These are phyloP conservation scores for Bolinopsis microptera DNA, from an alignment of 37 sponge, comb jelly and placozoan genomes.

Conservation along the genomic window DNA sequence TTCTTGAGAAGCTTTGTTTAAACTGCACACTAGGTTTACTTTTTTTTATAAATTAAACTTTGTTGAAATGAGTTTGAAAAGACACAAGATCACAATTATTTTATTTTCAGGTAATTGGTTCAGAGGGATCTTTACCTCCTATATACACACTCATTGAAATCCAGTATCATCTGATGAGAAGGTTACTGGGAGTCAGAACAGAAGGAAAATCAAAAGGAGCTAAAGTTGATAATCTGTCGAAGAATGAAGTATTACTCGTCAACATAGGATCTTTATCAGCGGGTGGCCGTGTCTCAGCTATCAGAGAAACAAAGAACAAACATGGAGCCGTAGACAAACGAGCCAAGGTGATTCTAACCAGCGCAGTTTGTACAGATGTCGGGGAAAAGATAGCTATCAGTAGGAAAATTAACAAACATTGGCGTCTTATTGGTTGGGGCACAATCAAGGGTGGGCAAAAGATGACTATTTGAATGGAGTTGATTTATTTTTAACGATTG, in stretches of 20 bases:
- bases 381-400: conserved; percentile 95
- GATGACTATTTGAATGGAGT: conserved; percentile 25
- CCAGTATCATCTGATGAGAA: conserved; percentile 84
- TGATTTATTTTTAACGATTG: conserved; percentile 57
- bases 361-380: conserved; percentile 95
- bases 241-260: conserved; percentile 92
- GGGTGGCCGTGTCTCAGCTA: conserved; percentile 92
- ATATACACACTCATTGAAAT: conserved; percentile 93
- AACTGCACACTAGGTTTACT: background rate
- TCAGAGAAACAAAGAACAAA: conserved; percentile 50
- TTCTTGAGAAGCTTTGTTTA: background rate
- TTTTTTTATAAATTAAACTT: background rate
- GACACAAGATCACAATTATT: background rate
- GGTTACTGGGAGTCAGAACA: conserved; percentile 89
- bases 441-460: conserved; percentile 53
- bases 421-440: conserved; percentile 80
- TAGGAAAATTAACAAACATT: conserved; percentile 93
- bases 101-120: conserved; percentile 76
- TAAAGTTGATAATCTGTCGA: conserved; percentile 83
- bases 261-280: conserved; percentile 97
- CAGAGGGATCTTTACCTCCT: conserved; percentile 87
- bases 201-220: conserved; percentile 96
- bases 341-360: conserved; percentile 92
- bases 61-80: background rate
- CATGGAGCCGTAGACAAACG: conserved; percentile 66